Evolutionary conservation across 2,797 vertebrate species (phyloP), one percentile per base, ranked within the genome.

Genomic region (Lophius americanus): DNA sequence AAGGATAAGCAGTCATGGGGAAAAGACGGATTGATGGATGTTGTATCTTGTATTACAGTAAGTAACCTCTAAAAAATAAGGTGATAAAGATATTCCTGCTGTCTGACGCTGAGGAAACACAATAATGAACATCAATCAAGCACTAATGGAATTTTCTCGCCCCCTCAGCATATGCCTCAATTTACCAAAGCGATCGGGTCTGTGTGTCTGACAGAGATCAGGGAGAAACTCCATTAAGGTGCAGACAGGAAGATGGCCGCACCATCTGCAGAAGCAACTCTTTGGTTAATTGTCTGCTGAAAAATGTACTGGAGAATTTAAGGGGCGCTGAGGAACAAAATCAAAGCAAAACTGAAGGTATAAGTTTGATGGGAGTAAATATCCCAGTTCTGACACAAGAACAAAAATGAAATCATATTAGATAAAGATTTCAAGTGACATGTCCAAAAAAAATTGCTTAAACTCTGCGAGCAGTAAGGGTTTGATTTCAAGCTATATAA

Each of bases 131-230:
- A 62, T 80, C 48, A 59, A 48, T 76, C 64, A 52, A 6, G n/a
- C 57, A 0, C 65, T 75, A 75, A 76, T 53, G 50, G 55, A 67
- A 33, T 64, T 58, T 78, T 79, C 23, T 51, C 12, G 60, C 77
- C 65, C 44, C 12, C 60, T 85, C 75, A 79, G 73, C 79, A 79
- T 73, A 63, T 47, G 48, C 58, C 68, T 71, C 63, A 54, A 44
- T 77, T 77, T 70, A 52, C 41, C 36, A 13, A 13, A 46, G 10
- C 58, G 41, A 44, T 50, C 13, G 2, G 10, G 33, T 9, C 50
- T n/a, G 46, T 3, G 35, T 5, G 48, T 64, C 58, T 4, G 8
- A 51, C 46, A 13, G 43, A 53, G 47, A 53, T 56, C 62, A 47
- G 10, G 46, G 23, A n/a, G 61, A 51, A 64, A 61, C 11, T 4